A percentile compares a stretch with the other conserved stretches of the same genome.
Evolutionary conservation across 2,797 vertebrate species (phyloP).

Genomic region (Galago senegalensis): DNA sequence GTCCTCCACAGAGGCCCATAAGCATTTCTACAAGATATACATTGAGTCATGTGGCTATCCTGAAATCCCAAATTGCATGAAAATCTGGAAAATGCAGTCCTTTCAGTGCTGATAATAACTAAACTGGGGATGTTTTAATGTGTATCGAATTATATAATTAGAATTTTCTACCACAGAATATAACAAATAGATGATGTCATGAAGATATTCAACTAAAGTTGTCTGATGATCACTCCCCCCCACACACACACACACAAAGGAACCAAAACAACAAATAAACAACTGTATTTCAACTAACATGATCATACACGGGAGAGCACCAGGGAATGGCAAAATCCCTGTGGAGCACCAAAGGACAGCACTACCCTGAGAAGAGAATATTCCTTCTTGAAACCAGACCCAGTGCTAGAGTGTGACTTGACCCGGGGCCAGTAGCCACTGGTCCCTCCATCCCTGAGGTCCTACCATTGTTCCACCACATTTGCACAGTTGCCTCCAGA

Average conservation of each 20-base stretch:
- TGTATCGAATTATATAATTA: background rate
- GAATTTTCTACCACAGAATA: background rate
- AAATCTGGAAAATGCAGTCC: background rate
- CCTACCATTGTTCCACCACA: background rate
- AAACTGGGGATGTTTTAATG: background rate
- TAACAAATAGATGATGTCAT: background rate
- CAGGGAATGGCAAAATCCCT: background rate
- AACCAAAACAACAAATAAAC: background rate
- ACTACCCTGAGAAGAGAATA: background rate
- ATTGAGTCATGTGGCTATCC: background rate
- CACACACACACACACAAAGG: background rate
- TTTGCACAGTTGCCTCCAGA: background rate
- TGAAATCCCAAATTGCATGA: background rate
- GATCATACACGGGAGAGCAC: background rate
- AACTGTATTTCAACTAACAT: accelerated
- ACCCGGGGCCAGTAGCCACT: background rate
- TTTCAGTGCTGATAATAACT: background rate
- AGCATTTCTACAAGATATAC: background rate
- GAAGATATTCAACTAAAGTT: background rate
- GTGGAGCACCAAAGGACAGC: background rate
- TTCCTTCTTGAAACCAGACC: background rate
- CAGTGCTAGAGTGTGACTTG: background rate
- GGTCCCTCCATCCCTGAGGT: background rate
- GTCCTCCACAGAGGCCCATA: background rate
- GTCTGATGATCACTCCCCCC: background rate